Base-by-base conservation (phyloP, 2,888 invertebrate genomes). In the Allacma fusca region DNA sequence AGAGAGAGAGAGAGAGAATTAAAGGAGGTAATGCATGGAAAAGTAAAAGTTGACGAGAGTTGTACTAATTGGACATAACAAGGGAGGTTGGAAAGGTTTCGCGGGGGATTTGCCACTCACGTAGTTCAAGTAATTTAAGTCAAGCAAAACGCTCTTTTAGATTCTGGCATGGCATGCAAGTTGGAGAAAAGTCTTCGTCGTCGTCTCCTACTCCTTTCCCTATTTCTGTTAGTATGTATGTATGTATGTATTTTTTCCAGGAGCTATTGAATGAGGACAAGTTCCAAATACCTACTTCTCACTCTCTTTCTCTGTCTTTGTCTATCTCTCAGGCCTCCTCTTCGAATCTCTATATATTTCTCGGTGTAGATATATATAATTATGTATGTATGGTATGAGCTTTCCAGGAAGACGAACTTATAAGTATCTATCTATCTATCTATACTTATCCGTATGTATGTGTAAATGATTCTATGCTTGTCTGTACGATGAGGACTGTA, bases 1-100 rank as follows among this genome's bases (percentile, higher is more conserved):
- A 62, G 24, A 62, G 62, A 62, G 62, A 62, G 26, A 62, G 62
- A 24, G n/a, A 62, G 5, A 62, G 23, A 24, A 24, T 62, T 24
- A 62, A 62, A 62, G 62, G 5, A 62, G 26, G 62, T 24, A 62
- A 62, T 50, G 50, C 50, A 50, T 50, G 50, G 62, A 62, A 26
- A 74, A 74, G 65, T 64, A 74, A 19, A 74, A 74, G 65, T 74
- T 74, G 73, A 64, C 62, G 73, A 64, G 73, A 73, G 62, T 74
- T 65, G 74, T 74, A 74, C 65, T 74, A 74, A 74, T 74, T 74
- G 74, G 40, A 62, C 74, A 74, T 74, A 74, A 65, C 73, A 73
- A 62, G 65, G 74, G 65, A 26, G 74, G 74, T 65, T 65, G 65
- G 43, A n/a, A 44, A 74, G 65, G 65, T 40, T 74, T 74, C 74